Evolutionary conservation across 2,113 vertebrate genomes (phyloP).

Genomic region (Datnioides undecimradiatus): DNA sequence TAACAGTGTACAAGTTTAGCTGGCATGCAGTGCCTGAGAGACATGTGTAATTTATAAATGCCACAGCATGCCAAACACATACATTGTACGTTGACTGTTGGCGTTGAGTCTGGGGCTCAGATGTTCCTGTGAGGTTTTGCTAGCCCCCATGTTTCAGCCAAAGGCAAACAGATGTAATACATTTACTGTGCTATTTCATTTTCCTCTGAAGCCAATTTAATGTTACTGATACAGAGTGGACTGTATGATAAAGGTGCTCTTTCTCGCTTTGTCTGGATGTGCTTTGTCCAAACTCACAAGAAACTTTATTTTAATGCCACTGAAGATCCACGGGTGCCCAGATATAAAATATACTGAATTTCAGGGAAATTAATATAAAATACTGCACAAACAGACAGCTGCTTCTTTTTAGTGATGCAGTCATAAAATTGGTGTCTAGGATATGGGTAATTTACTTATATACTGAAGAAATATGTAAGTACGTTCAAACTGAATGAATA

Average conservation of each 20-base stretch:
- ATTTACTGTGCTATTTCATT: constrained; percentile 15
- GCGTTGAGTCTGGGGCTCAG: constrained; percentile 14
- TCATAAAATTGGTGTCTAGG: not conserved
- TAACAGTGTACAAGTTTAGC: constrained; percentile 31
- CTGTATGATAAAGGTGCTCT: not conserved
- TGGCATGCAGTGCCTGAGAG: constrained; percentile 13
- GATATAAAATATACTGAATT: not conserved
- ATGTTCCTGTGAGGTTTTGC: constrained; percentile 38
- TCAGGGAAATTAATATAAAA: not conserved
- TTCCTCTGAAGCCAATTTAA: not conserved
- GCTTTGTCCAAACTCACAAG: not conserved
- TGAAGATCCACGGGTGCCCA: not conserved
- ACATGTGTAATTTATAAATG: constrained; percentile 57
- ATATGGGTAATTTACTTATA: not conserved
- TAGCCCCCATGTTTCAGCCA: constrained; percentile 21
- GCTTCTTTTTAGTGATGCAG: not conserved
- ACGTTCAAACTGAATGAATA: constrained; percentile 1
- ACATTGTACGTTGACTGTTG: constrained; percentile 16
- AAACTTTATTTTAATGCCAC: not conserved
- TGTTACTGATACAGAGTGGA: constrained; percentile 6
- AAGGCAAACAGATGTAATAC: constrained; percentile 45
- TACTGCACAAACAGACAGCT: not conserved
- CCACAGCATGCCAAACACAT: constrained; percentile 39
- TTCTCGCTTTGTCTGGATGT: constrained; percentile 2
- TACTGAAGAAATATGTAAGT: not conserved